phyloP scores from a whole-genome alignment of 2,888 invertebrate genomes.

The Rhorus exstirpatorius region DNA sequence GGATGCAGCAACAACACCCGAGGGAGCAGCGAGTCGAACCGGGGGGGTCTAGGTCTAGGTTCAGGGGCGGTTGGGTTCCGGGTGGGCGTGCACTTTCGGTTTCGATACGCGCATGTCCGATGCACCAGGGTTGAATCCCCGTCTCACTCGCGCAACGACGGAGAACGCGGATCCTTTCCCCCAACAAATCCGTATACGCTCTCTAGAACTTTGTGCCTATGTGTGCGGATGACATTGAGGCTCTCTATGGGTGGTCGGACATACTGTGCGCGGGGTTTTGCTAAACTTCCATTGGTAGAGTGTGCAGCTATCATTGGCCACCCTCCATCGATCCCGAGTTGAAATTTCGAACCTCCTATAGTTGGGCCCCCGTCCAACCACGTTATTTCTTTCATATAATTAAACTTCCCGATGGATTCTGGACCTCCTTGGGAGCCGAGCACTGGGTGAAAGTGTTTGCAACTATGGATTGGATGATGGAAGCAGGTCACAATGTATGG shows the following conservation, averaged over 20 bases:
- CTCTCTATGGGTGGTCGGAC: slow-evolving; percentile 33
- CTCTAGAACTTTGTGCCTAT: slow-evolving; percentile 9
- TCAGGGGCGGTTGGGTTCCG: slow-evolving; percentile 78
- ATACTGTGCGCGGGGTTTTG: slow-evolving; percentile 51
- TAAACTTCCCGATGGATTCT: slow-evolving; percentile 20
- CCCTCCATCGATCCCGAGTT: slow-evolving; percentile 35
- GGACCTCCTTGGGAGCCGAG: neutral
- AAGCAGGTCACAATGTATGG: slow-evolving; percentile 35
- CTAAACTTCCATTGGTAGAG: slow-evolving; percentile 65
- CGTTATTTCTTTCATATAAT: slow-evolving; percentile 42
- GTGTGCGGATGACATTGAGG: slow-evolving; percentile 20
- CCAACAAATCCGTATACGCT: slow-evolving; percentile 29
- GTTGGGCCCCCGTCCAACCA: slow-evolving; percentile 4
- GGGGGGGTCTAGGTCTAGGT: slow-evolving; percentile 84
- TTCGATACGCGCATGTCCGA: slow-evolving; percentile 83
- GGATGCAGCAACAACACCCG: slow-evolving; percentile 59
- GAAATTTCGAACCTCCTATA: slow-evolving; percentile 15
- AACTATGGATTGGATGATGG: neutral
- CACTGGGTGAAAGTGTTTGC: slow-evolving; percentile 40
- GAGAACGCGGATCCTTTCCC: slow-evolving; percentile 46
- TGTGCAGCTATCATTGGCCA: slow-evolving; percentile 37
- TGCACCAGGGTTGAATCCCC: slow-evolving; percentile 65
- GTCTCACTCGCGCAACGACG: slow-evolving; percentile 49
- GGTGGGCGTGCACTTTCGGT: slow-evolving; percentile 85
- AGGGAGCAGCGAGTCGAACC: slow-evolving; percentile 40